Evolutionary conservation across 2,113 vertebrate genomes (phyloP), one percentile per base, ranked within the genome.

Genomic region (Egretta garzetta): DNA sequence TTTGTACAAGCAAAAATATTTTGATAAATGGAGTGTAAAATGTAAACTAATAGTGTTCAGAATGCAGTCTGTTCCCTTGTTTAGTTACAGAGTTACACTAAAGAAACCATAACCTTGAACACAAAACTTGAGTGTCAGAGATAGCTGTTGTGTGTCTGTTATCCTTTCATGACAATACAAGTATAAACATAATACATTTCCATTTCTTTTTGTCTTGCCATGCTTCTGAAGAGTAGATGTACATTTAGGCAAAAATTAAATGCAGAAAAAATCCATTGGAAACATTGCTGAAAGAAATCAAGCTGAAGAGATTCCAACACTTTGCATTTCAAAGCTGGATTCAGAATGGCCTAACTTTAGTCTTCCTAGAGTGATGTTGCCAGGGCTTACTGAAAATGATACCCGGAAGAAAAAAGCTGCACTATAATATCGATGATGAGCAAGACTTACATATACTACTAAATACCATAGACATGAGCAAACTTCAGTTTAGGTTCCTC

Each of bases 351-450:
- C 18, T 63, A 70, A 63, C 18, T 68, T 93, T 2, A 62, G 12
- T 13, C n/a, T 80, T 91, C 68, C 37, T 67, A 32, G 23, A 37
- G 5, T 26, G 14, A 26, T 77, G 15, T 14, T 72, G 24, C 17
- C 28, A 79, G 18, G 8, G 23, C 16, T 53, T 62, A 28, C 24
- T 27, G 22, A 37, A 90, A 86, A 80, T 18, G 4, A 59, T 47
- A 84, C 4, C 16, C 73, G 33, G 27, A 50, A 75, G 22, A 8
- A 43, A 86, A 83, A 47, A 35, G 3, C 0, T 4, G 6, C 3
- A 1, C 22, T 73, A 4, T 17, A 41, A 24, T 18, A 56, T 21
- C 1, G 1, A 32, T 5, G 5, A 50, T 6, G 5, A 64, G 2
- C 4, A 60, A 45, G 13, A 76, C 27, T 37, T 62, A 5, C 19